Evolutionary conservation across 1,140 invertebrate genomes (phyloP).

Genomic region (Campoletis sonorensis): DNA sequence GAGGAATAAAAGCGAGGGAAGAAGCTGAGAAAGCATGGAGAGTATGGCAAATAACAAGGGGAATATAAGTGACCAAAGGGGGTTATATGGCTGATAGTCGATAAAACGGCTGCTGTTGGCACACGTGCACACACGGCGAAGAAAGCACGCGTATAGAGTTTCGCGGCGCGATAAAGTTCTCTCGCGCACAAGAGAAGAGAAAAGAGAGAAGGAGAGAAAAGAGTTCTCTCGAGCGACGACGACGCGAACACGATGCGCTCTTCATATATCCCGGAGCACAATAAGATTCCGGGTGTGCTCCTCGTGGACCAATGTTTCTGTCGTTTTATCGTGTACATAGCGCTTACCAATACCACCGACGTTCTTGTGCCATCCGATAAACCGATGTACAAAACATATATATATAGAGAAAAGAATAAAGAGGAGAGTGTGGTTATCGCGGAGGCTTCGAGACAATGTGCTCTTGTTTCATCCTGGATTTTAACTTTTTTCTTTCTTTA

Average conservation of each 20-base stretch:
- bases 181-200: background rate
- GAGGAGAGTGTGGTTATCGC: background rate
- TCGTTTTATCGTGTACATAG: constrained; percentile 25
- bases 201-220: background rate
- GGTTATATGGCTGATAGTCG: constrained; percentile 25
- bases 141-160: constrained; percentile 41
- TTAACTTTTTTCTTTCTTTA: background rate
- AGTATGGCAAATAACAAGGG: constrained; percentile 12
- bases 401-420: background rate
- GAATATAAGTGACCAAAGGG: constrained; percentile 24
- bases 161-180: constrained; percentile 44
- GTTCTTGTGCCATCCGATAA: constrained; percentile 17
- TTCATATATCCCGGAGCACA: constrained; percentile 33
- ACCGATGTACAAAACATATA: constrained; percentile 8
- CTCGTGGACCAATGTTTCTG: constrained; percentile 16
- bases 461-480: constrained; percentile 21
- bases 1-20: background rate
- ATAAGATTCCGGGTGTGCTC: constrained; percentile 28
- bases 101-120: constrained; percentile 38
- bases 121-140: constrained; percentile 30
- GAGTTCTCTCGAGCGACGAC: constrained; percentile 22
- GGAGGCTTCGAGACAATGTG: constrained; percentile 29
- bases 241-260: constrained; percentile 7
- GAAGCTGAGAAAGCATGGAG: constrained; percentile 19
- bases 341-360: background rate